These are phyloP conservation scores for Hippocampus mohnikei DNA, from an alignment of 2,113 vertebrate genomes.

Conservation along the genomic window DNA sequence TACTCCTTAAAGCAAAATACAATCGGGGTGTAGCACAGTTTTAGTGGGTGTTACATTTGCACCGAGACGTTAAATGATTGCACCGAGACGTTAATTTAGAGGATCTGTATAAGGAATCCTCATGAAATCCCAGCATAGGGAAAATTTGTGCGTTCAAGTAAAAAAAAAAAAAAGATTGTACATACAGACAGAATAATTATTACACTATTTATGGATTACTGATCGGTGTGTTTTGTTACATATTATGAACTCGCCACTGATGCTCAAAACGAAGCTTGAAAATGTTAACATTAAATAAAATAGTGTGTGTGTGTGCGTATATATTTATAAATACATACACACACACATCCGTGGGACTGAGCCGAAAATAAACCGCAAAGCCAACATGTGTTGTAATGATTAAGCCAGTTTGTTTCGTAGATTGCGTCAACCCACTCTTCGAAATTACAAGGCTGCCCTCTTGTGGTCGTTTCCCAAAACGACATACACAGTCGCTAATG, in stretches of 20 bases:
- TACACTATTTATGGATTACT: not conserved
- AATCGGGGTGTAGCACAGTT: not conserved
- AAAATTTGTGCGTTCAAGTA: conserved; percentile 2
- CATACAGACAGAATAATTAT: not conserved
- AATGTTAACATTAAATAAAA: not conserved
- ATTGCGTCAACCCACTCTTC: conserved; percentile 11
- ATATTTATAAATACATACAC: too few species aligned
- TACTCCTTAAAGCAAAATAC: conserved; percentile 3
- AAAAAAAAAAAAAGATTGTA: not conserved
- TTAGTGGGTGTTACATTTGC: not conserved
- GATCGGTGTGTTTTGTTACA: not conserved
- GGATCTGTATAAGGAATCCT: not conserved
- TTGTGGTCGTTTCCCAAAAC: conserved; percentile 58
- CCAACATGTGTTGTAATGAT: conserved; percentile 1
- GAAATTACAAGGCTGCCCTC: conserved; percentile 64
- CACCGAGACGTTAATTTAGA: not conserved
- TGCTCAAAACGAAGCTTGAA: not conserved
- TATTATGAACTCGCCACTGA: not conserved
- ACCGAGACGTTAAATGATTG: not conserved
- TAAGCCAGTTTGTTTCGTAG: not conserved
- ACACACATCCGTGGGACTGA: not conserved
- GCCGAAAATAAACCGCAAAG: conserved; percentile 8
- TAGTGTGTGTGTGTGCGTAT: not conserved
- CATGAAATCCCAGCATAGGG: not conserved
- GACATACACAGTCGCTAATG: conserved; percentile 34